A percentile compares a stretch with the other conserved stretches of the same genome.
These are phyloP conservation scores for Chaetodon trifascialis DNA, from an alignment of 2,113 vertebrate species.

Conservation along the genomic window DNA sequence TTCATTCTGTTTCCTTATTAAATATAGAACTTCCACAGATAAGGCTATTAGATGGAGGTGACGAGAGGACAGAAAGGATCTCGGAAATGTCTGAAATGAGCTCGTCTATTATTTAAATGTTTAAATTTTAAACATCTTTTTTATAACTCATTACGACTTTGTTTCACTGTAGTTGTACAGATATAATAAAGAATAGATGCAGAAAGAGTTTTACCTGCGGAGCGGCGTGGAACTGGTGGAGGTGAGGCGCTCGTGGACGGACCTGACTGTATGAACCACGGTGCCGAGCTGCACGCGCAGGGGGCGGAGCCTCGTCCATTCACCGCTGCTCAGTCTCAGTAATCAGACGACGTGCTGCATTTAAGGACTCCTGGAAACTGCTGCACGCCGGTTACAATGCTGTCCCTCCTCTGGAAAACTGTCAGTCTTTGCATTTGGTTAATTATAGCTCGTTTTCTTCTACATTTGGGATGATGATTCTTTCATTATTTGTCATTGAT, in stretches of 20 bases:
- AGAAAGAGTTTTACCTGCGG: constrained; percentile 44
- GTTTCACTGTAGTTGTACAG: rapidly evolving
- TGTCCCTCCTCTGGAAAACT: too few relatives aligned
- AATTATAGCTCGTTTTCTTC: background rate
- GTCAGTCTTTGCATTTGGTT: background rate
- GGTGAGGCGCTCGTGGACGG: constrained; percentile 1
- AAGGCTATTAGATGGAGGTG: background rate
- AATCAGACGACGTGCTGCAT: background rate
- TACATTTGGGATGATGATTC: background rate
- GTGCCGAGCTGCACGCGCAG: background rate
- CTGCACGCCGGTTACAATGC: too few relatives aligned
- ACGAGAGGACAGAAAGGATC: background rate
- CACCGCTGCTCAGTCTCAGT: background rate
- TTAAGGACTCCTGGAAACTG: constrained; percentile 2
- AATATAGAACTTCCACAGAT: background rate
- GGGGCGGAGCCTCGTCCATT: constrained; percentile 39
- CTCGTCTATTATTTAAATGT: background rate
- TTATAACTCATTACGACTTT: too few relatives aligned
- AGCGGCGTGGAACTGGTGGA: background rate
- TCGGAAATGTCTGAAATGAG: background rate
- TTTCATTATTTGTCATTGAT: too few relatives aligned
- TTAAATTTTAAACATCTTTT: background rate
- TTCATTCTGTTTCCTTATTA: background rate
- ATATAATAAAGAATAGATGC: background rate
- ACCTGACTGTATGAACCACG: background rate